Percentiles rank a stretch among this genome's conserved stretches.
phyloP scores from a whole-genome alignment of 2,797 vertebrate genomes.

The Gymnoscopelus braueri region DNA sequence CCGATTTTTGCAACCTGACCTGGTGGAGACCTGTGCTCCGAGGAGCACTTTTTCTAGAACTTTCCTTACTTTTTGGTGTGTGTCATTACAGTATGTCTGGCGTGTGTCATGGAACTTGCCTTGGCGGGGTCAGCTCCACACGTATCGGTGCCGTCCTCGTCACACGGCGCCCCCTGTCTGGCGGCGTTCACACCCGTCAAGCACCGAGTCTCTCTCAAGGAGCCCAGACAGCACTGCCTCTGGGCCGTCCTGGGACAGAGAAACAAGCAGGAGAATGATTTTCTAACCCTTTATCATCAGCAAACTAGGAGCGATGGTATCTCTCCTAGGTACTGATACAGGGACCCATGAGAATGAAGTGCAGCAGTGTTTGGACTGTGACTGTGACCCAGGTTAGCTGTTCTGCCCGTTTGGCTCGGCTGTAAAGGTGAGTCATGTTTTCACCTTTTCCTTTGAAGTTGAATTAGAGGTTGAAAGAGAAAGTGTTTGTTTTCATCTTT shows the following conservation, averaged over 20 bases:
- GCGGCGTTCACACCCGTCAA: conserved; percentile 86
- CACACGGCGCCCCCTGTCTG: conserved; percentile 82
- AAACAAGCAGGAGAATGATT: conserved; percentile 29
- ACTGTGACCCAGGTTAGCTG: conserved; percentile 5
- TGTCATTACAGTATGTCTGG: too few relatives aligned
- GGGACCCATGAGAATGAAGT: conserved; percentile 14
- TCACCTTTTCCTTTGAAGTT: conserved; percentile 22
- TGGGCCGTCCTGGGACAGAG: conserved; percentile 84
- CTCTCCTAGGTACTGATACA: too few relatives aligned
- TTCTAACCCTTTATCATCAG: too few relatives aligned
- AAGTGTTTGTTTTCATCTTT: not conserved
- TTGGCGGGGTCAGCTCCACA: conserved; percentile 85
- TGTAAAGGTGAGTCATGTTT: conserved; percentile 19
- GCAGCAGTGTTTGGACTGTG: conserved; percentile 42
- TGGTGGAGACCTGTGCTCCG: too few relatives aligned
- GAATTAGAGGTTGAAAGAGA: conserved; percentile 18
- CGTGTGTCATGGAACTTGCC: conserved; percentile 73
- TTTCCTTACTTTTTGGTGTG: too few relatives aligned
- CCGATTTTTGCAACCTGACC: too few relatives aligned
- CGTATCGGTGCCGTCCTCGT: conserved; percentile 71
- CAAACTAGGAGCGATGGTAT: too few relatives aligned
- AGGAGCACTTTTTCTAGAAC: too few relatives aligned
- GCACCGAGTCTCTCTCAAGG: conserved; percentile 86
- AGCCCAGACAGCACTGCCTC: conserved; percentile 88
- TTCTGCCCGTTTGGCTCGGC: not conserved